Conservation (phyloP, 2,797 vertebrate genomes). For the Syngnathus acus region DNA sequence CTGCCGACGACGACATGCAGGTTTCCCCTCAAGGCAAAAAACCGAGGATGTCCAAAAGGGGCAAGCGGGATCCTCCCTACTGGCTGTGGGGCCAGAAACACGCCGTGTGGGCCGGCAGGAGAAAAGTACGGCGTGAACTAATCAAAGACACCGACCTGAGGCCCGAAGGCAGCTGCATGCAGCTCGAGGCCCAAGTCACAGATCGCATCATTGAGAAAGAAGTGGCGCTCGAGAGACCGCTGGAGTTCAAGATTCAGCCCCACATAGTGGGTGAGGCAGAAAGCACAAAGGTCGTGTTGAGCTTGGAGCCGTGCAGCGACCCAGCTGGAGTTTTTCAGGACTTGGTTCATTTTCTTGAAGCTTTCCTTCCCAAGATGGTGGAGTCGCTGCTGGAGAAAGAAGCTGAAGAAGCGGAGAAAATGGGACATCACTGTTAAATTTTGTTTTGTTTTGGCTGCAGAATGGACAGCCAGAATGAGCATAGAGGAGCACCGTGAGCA, state of each 20-base stretch:
- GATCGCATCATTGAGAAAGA: conserved; percentile 63
- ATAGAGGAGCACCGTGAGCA: background rate
- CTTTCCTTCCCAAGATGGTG: conserved; percentile 75
- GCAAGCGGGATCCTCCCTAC: conserved; percentile 14
- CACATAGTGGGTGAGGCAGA: conserved; percentile 57
- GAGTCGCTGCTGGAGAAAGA: conserved; percentile 53
- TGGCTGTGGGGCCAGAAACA: conserved; percentile 75
- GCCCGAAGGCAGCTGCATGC: conserved; percentile 56
- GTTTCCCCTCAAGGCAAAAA: conserved; percentile 46
- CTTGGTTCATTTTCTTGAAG: conserved; percentile 82
- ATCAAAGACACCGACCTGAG: conserved; percentile 53
- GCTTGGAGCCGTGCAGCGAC: conserved; percentile 55
- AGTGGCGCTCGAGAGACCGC: conserved; percentile 46
- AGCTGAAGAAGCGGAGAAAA: background rate
- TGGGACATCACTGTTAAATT: background rate
- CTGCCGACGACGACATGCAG: conserved; percentile 23
- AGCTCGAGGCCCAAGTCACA: conserved; percentile 76
- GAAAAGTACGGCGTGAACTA: conserved; percentile 76
- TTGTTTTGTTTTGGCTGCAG: conserved; percentile 9
- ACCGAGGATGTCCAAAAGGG: conserved; percentile 26
- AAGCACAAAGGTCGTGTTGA: conserved; percentile 54
- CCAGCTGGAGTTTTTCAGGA: conserved; percentile 66
- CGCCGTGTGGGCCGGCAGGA: conserved; percentile 79
- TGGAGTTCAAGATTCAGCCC: conserved; percentile 66
- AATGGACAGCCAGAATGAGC: background rate